These are phyloP conservation scores for Drosophila longiperda DNA, from an alignment of 2,888 invertebrate genomes.

Conservation along the genomic window DNA sequence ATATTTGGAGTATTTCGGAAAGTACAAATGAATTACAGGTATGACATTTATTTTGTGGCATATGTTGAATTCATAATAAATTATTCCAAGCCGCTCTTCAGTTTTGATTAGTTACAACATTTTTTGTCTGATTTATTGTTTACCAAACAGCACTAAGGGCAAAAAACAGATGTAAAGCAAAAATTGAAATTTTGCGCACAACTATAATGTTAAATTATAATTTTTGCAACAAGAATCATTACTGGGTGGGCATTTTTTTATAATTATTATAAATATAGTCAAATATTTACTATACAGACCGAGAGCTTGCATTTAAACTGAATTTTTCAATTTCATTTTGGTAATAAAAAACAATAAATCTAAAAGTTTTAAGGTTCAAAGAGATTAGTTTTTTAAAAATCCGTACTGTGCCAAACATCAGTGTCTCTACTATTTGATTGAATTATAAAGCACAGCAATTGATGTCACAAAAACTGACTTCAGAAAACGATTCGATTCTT, in stretches of 20 bases:
- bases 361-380: background rate
- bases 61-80: background rate
- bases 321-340: background rate
- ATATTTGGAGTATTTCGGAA: constrained; percentile 84
- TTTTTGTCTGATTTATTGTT: background rate
- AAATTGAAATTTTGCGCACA: too few relatives aligned
- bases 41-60: background rate
- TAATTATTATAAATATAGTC: background rate
- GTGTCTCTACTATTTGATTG: background rate
- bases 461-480: background rate
- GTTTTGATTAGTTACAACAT: background rate
- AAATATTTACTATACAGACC: background rate
- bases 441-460: background rate
- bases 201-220: background rate
- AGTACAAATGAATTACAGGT: constrained; percentile 81
- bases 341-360: background rate
- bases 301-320: background rate
- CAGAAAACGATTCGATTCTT: background rate
- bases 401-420: background rate
- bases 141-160: too few relatives aligned
- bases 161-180: too few relatives aligned
- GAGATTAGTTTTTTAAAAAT: background rate
- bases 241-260: background rate
- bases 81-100: background rate
- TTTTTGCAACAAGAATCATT: too few relatives aligned